These are phyloP conservation scores for Pristionchus arcanus DNA, from an alignment of 2,888 invertebrate genomes.

Conservation along the genomic window DNA sequence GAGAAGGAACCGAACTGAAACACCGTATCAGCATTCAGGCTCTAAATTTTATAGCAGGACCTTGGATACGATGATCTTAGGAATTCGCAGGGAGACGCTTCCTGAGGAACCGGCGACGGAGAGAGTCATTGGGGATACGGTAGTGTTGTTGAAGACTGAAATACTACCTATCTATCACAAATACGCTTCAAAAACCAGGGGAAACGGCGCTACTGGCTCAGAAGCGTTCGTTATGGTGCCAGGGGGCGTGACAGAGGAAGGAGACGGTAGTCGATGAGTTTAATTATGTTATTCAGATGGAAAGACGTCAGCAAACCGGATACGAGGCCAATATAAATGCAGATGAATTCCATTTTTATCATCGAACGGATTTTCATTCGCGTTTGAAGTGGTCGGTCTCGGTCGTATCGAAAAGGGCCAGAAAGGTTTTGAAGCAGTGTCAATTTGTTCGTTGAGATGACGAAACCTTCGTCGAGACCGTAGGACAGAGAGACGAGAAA, in stretches of 20 bases:
- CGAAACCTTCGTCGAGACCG: no score
- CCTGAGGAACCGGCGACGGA: not conserved
- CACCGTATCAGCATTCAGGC: not conserved
- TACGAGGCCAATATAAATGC: conserved; percentile 9
- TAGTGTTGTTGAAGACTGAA: not conserved
- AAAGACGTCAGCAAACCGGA: not conserved
- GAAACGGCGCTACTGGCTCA: no score
- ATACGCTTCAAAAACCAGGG: not conserved
- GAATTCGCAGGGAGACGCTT: not conserved
- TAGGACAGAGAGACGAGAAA: not conserved
- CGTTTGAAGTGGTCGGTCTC: no score
- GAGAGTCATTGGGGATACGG: not conserved
- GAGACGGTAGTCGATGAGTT: not conserved
- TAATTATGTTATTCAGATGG: not conserved
- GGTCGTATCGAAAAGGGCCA: no score
- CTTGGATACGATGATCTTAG: not conserved
- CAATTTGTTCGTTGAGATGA: no score
- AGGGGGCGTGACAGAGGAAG: not conserved
- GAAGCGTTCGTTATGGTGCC: no score
- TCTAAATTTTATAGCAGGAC: not conserved
- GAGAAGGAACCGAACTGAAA: not conserved
- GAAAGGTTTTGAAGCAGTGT: no score
- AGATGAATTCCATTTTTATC: not conserved
- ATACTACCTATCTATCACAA: not conserved
- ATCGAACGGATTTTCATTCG: no score